phyloP scores from a whole-genome alignment of 2,888 invertebrate genomes.

The Lepidocyrtoides sp. region DNA sequence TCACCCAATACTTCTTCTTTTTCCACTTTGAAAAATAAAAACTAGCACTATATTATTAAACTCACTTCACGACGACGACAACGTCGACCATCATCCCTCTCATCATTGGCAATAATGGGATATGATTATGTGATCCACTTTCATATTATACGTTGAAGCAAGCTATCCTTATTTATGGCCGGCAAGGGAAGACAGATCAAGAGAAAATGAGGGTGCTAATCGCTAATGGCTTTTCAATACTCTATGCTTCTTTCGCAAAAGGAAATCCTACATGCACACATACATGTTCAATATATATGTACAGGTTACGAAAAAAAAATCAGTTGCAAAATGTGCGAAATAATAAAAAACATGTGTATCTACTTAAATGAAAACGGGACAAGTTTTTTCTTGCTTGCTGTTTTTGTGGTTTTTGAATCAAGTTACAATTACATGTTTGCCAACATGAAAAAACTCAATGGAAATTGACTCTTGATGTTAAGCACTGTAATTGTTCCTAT shows the following conservation, averaged over 20 bases:
- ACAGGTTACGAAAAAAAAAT: constrained; percentile 27
- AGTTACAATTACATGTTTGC: constrained; percentile 19
- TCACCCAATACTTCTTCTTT: background rate
- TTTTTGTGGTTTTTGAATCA: constrained; percentile 31
- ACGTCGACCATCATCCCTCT: no score
- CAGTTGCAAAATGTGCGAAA: constrained; percentile 39
- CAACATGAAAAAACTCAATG: constrained; percentile 26
- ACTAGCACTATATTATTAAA: constrained; percentile 1
- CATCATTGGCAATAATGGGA: background rate
- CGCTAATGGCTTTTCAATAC: constrained; percentile 75
- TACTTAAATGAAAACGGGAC: constrained; percentile 70
- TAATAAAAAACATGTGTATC: constrained; percentile 63
- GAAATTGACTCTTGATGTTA: constrained; percentile 10
- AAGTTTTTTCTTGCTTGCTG: constrained; percentile 35
- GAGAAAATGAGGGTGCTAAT: constrained; percentile 67
- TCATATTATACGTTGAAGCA: constrained; percentile 37
- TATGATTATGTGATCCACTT: constrained; percentile 69
- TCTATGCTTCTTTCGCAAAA: background rate
- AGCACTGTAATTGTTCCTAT: background rate
- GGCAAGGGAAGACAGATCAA: constrained; percentile 20
- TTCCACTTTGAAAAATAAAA: constrained; percentile 12
- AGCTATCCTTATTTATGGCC: constrained; percentile 63
- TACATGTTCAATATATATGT: no score
- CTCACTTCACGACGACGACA: constrained; percentile 21
- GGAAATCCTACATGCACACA: background rate